Percentiles rank a stretch among this genome's conserved stretches.
phyloP scores from a whole-genome alignment of 2,113 vertebrate genomes.

The Engystomops pustulosus region DNA sequence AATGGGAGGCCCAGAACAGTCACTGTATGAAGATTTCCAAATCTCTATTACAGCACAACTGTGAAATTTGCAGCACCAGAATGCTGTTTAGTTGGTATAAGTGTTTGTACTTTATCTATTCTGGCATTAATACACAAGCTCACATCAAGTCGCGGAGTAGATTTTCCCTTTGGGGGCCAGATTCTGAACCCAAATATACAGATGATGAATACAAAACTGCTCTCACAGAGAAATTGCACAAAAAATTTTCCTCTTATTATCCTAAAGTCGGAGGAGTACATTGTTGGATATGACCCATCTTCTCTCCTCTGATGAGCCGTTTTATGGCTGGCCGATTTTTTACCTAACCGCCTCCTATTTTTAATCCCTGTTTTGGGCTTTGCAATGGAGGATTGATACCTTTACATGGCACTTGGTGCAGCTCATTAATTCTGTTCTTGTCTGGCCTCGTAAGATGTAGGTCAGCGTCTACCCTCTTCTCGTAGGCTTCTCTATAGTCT shows the following conservation, averaged over 20 bases:
- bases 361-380: neutral
- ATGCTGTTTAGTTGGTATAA: no score
- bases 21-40: no score
- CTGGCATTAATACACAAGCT: neutral
- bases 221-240: neutral
- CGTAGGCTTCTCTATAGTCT: neutral
- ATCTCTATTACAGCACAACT: no score
- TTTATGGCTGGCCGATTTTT: neutral
- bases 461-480: neutral
- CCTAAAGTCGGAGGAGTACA: neutral
- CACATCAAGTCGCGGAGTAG: neutral
- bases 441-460: conserved; percentile 21
- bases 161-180: neutral
- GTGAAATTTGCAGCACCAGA: no score
- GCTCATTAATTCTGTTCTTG: conserved; percentile 20
- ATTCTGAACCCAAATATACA: neutral
- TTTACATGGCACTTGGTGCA: neutral
- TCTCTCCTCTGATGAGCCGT: neutral
- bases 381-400: neutral
- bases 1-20: no score
- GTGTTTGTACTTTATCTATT: no score
- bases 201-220: neutral
- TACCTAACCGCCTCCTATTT: neutral
- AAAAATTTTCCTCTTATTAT: neutral
- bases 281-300: neutral